phyloP scores from a whole-genome alignment of 1,140 invertebrate genomes.

The Sweltsa coloradensis region DNA sequence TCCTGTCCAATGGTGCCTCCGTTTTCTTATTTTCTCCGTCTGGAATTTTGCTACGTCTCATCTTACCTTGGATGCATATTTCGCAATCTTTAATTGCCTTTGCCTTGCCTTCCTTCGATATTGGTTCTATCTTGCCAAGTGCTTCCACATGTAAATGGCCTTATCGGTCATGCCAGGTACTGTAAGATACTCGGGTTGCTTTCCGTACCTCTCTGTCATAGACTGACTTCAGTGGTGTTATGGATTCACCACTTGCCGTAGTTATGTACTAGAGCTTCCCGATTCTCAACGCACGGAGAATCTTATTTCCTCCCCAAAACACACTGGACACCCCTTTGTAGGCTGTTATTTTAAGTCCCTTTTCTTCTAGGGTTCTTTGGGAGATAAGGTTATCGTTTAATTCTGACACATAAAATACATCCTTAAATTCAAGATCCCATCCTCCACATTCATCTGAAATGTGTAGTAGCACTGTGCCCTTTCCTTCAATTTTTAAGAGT shows the following conservation, averaged over 20 bases:
- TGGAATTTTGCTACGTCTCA: background rate
- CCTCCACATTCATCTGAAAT: background rate
- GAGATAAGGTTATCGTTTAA: background rate
- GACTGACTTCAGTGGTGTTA: background rate
- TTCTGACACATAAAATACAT: background rate
- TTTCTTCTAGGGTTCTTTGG: background rate
- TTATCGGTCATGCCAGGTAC: background rate
- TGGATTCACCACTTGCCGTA: background rate
- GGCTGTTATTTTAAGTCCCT: background rate
- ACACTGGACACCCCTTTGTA: background rate
- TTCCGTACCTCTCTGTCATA: background rate
- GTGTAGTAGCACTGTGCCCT: background rate
- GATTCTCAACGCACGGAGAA: background rate
- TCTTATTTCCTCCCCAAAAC: background rate
- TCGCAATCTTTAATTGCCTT: background rate
- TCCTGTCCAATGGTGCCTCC: background rate
- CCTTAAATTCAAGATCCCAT: background rate
- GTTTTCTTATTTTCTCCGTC: background rate
- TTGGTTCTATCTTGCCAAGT: too few relatives aligned
- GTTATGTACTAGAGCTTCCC: background rate
- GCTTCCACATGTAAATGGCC: conserved; percentile 1
- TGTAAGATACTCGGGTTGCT: background rate
- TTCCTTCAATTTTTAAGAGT: background rate
- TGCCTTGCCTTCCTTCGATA: background rate
- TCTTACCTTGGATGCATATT: background rate